A percentile compares a stretch with the other conserved stretches of the same genome.
phyloP scores from a whole-genome alignment of 2,797 vertebrate species.

The Pygocentrus nattereri region DNA sequence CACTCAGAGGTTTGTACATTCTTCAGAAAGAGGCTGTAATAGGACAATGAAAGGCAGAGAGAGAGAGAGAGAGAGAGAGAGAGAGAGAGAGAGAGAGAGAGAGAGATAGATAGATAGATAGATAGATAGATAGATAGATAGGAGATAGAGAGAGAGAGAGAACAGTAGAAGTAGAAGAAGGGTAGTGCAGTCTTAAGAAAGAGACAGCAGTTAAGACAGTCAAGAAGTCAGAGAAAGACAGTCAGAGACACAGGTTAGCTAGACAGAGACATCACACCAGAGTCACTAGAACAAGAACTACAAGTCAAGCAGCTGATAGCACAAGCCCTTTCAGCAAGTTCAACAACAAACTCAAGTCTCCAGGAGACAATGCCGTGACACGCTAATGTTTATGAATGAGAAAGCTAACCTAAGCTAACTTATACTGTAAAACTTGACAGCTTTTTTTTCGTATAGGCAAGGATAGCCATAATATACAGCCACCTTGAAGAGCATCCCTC shows the following conservation, averaged over 20 bases:
- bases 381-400: too few species aligned
- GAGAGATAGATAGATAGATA: too few species aligned
- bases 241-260: too few species aligned
- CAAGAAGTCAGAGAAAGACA: neutral
- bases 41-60: neutral
- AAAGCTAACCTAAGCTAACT: neutral
- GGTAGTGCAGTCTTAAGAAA: neutral
- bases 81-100: too few species aligned
- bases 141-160: neutral
- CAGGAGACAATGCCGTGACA: neutral
- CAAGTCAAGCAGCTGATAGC: too few species aligned
- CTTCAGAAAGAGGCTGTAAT: neutral
- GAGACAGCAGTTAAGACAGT: neutral
- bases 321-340: neutral
- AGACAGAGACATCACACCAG: neutral
- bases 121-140: too few species aligned
- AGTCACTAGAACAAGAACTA: neutral
- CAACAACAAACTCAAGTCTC: conserved; percentile 3
- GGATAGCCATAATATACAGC: neutral
- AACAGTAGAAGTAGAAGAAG: too few species aligned
- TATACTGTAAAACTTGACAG: neutral
- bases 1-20: neutral
- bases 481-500: neutral
- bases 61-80: too few species aligned
- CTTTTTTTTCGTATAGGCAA: neutral